These are phyloP conservation scores for Molorchus minor DNA, from an alignment of 2,888 invertebrate species.

Conservation along the genomic window DNA sequence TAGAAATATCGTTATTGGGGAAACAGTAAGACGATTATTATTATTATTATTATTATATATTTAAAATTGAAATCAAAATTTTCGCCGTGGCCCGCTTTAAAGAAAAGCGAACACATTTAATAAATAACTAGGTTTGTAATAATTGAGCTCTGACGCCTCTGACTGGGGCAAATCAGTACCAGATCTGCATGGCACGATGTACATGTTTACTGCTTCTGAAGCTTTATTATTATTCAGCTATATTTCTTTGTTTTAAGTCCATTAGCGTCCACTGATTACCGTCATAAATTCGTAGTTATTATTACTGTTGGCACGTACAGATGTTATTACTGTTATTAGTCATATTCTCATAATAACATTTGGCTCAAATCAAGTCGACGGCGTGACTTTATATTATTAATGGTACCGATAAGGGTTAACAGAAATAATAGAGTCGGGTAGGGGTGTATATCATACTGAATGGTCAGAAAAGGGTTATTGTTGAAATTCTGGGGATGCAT, in stretches of 20 bases:
- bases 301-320: conserved; percentile 7
- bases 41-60: too few relatives aligned
- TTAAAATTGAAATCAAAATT: too few relatives aligned
- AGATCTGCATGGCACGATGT: conserved; percentile 53
- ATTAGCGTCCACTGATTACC: conserved; percentile 26
- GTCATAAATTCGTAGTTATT: conserved; percentile 10
- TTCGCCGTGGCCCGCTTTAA: too few relatives aligned
- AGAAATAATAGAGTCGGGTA: conserved; percentile 15
- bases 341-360: conserved; percentile 21
- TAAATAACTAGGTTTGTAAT: too few relatives aligned
- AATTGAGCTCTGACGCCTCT: too few relatives aligned
- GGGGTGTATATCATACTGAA: conserved; percentile 17
- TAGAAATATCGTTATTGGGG: too few relatives aligned
- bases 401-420: conserved; percentile 13
- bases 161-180: too few relatives aligned
- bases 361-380: conserved; percentile 20
- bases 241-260: conserved; percentile 31
- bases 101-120: too few relatives aligned
- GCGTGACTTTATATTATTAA: conserved; percentile 14
- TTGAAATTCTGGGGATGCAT: conserved; percentile 2
- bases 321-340: conserved; percentile 21
- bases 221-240: conserved; percentile 46
- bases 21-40: too few relatives aligned
- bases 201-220: conserved; percentile 53
- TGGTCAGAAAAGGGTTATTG: conserved; percentile 11